phyloP scores from a whole-genome alignment of 2,888 invertebrate species.

The Bursaphelenchus okinawaensis region DNA sequence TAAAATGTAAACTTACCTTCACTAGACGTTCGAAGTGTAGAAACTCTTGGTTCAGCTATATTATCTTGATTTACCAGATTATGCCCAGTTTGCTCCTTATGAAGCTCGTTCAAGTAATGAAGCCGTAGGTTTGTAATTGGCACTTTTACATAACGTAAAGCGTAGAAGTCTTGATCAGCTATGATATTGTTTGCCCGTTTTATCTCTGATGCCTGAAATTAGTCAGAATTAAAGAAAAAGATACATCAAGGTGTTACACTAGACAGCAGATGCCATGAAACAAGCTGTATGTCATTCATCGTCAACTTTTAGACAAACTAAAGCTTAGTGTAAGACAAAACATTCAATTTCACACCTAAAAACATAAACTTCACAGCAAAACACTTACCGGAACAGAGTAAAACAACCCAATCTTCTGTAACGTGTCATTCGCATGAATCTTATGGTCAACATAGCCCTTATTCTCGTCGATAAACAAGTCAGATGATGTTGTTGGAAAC shows the following conservation, averaged over 20 bases:
- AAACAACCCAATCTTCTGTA: constrained; percentile 49
- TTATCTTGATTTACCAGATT: not conserved
- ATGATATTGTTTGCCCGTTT: constrained; percentile 53
- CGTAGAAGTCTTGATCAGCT: constrained; percentile 47
- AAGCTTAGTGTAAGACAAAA: too few relatives aligned
- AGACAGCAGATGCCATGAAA: too few relatives aligned
- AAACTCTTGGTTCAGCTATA: not conserved
- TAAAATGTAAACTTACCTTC: too few relatives aligned
- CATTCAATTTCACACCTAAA: too few relatives aligned
- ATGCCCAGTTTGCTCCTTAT: not conserved
- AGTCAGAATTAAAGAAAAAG: not conserved
- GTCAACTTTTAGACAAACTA: not conserved
- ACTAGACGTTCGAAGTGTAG: not conserved
- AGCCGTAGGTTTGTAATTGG: constrained; percentile 45
- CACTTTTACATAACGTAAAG: constrained; percentile 41
- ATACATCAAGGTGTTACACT: not conserved
- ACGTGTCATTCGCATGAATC: constrained; percentile 48
- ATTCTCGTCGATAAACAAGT: constrained; percentile 22
- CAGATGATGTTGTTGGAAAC: not conserved
- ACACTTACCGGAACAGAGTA: constrained; percentile 50
- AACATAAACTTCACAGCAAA: constrained; percentile 2
- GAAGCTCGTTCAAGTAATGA: constrained; percentile 9
- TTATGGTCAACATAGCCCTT: constrained; percentile 43
- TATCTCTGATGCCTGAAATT: constrained; percentile 49
- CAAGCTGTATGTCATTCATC: too few relatives aligned